Base-by-base conservation (phyloP, 2,113 vertebrate genomes). In the Orthonyx spaldingii region DNA sequence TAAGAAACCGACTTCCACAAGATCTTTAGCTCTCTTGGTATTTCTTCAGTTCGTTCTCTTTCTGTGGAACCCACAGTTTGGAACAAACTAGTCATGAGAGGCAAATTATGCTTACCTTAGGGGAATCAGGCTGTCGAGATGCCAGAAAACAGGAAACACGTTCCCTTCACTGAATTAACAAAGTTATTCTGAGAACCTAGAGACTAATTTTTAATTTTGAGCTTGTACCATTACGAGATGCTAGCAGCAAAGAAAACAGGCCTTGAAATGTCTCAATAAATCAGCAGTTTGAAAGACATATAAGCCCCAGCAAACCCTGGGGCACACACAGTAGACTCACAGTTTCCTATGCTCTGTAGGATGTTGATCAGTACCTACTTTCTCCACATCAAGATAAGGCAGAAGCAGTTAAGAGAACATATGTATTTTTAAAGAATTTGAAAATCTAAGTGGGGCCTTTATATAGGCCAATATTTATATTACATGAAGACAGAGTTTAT, bases 331-430 rank as follows among this genome's bases (percentile, higher is more conserved):
- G 6, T 4, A 60, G 33, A 56, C 13, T 16, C 27, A 44, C 49
- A 61, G 11, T 47, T 83, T 75, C 41, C 57, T 56, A 0, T 23
- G 24, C 2, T 16, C 32, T 3, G 0, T 21, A 56, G 57, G 28
- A 47, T 47, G 14, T 47, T 52, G 35, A 71, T n/a, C 66, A 76
- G 20, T 41, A 42, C 37, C 26, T 83, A 12, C 24, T 49, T 72
- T 80, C 27, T 65, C 41, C 42, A 60, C 13, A 72, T 27, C 16
- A 72, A 85, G 49, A 11, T 17, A 55, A 69, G 18, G 37, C 85
- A 92, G 33, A 63, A 63, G 20, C n/a, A 69, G 9, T 41, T 72
- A 37, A 68, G 83, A 85, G 37, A 88, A 68, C 2, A 56, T 7
- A 49, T 1, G 14, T 8, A 4, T 44, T 79, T 56, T n/a, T 9